Evolutionary conservation across 2,113 vertebrate genomes (phyloP).

Genomic region (Polypterus senegalus): DNA sequence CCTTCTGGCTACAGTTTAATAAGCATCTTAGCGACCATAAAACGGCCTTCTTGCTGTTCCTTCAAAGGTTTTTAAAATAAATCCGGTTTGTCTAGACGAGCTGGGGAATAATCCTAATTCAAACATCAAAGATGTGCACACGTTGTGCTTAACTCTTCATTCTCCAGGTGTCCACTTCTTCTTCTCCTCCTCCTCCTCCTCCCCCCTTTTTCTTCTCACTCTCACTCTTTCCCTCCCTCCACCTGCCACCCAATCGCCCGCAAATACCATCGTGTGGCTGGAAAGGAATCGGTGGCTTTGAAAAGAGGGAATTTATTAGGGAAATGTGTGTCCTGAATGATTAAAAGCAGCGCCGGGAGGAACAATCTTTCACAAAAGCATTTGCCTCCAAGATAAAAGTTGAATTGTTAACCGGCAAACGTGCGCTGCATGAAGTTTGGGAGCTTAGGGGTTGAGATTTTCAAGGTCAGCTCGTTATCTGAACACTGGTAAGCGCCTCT

Average conservation of each 20-base stretch:
- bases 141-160: too few relatives aligned
- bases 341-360: constrained; percentile 17
- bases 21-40: constrained; percentile 7
- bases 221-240: constrained; percentile 2
- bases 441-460: constrained; percentile 15
- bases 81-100: constrained; percentile 17
- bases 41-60: constrained; percentile 1
- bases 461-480: constrained; percentile 18
- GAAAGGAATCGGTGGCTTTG: neutral
- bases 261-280: too few relatives aligned
- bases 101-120: constrained; percentile 12
- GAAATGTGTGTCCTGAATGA: constrained; percentile 8
- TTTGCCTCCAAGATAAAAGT: constrained; percentile 26
- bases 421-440: constrained; percentile 17
- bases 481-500: constrained; percentile 12
- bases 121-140: constrained; percentile 6
- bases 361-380: constrained; percentile 23
- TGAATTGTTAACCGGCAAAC: constrained; percentile 23
- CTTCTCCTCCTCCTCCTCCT: too few relatives aligned
- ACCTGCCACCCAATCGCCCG: neutral
- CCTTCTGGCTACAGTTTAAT: constrained; percentile 13
- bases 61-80: constrained; percentile 14
- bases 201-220: neutral
- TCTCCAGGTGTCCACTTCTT: too few relatives aligned
- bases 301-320: constrained; percentile 8